phyloP scores from a whole-genome alignment of 1,140 invertebrate species.

The Grapholita molesta region DNA sequence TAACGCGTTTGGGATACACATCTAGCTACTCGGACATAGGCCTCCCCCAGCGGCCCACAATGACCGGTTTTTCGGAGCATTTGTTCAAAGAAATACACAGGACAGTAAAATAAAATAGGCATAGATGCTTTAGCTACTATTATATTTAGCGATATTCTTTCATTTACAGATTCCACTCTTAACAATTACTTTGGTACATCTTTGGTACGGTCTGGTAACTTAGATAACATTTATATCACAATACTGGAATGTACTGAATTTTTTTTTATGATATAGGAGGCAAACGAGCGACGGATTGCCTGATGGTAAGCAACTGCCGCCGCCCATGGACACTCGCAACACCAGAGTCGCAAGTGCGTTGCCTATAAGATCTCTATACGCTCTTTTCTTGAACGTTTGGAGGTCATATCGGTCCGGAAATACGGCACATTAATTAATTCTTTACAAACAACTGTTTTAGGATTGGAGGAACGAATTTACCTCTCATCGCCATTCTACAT shows the following conservation, averaged over 20 bases:
- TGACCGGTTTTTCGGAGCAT: too few relatives aligned
- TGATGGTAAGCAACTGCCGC: too few relatives aligned
- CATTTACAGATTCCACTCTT: constrained; percentile 28
- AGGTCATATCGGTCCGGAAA: too few relatives aligned
- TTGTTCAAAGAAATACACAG: not conserved
- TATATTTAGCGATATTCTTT: constrained; percentile 39
- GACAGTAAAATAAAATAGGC: constrained; percentile 13
- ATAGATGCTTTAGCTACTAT: constrained; percentile 40
- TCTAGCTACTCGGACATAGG: too few relatives aligned
- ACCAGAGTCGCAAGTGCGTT: too few relatives aligned
- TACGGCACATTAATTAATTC: too few relatives aligned
- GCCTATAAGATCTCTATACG: too few relatives aligned
- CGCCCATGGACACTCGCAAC: too few relatives aligned
- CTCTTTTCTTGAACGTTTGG: too few relatives aligned
- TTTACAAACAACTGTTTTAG: not conserved
- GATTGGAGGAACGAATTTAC: not conserved
- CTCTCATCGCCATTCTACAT: not conserved
- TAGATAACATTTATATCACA: constrained; percentile 5
- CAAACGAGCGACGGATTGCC: not conserved
- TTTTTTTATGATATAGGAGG: too few relatives aligned
- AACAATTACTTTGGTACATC: constrained; percentile 20
- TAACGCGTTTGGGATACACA: too few relatives aligned
- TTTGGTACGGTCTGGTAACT: constrained; percentile 23
- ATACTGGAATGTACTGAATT: constrained; percentile 9
- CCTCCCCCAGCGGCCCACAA: too few relatives aligned